Evolutionary conservation across 2,113 vertebrate species (phyloP).

Genomic region (Ranitomeya imitator): DNA sequence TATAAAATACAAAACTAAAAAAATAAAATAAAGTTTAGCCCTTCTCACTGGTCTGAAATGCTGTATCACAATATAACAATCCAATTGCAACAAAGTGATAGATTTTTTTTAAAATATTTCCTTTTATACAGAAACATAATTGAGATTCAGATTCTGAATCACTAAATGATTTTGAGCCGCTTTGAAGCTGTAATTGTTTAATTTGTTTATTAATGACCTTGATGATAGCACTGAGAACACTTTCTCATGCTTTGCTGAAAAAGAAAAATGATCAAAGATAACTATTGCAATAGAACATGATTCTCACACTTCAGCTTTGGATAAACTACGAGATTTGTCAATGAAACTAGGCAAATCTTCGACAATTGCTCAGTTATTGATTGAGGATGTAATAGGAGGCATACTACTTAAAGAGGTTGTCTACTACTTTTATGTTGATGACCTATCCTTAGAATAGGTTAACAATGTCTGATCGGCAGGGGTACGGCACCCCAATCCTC

Average conservation of each 20-base stretch:
- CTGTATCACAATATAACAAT: not conserved
- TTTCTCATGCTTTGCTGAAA: conserved; percentile 13
- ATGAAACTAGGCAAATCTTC: not conserved
- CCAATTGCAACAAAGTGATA: not conserved
- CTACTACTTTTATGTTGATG: too few relatives aligned
- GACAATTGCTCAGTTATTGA: not conserved
- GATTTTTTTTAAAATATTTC: not conserved
- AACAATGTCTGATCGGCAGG: too few relatives aligned
- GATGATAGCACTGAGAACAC: not conserved
- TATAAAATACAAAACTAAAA: too few relatives aligned
- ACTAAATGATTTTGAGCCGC: not conserved
- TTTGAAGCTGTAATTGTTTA: conserved; percentile 28
- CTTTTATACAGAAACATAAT: conserved; percentile 10
- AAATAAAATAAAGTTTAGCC: not conserved
- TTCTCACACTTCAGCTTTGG: not conserved
- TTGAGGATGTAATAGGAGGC: not conserved
- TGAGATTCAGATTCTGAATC: not conserved
- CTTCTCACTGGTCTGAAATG: not conserved
- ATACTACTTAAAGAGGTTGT: not conserved
- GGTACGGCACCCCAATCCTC: too few relatives aligned
- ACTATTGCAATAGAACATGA: not conserved
- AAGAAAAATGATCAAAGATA: not conserved
- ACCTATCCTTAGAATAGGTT: too few relatives aligned
- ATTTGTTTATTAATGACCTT: conserved; percentile 46
- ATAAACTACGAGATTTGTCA: not conserved